Conservation (phyloP, 2,113 vertebrate species). For the Malurus alboscapulatus region DNA sequence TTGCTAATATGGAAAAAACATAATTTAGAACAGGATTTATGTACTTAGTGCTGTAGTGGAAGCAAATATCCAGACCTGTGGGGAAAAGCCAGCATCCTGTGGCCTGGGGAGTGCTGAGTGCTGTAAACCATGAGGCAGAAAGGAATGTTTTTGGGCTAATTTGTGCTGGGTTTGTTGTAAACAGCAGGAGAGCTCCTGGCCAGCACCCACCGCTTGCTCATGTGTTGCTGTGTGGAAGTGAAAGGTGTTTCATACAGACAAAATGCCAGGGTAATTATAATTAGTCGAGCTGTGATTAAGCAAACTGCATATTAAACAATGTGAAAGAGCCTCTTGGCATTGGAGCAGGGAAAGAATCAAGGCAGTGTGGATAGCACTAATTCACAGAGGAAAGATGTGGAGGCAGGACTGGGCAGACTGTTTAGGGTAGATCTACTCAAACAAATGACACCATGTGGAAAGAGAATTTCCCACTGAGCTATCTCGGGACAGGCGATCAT, state of each 20-base stretch:
- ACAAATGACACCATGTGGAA: constrained; percentile 2
- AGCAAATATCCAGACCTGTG: background rate
- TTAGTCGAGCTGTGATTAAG: background rate
- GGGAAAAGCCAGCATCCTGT: background rate
- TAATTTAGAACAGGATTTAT: background rate
- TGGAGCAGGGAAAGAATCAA: background rate
- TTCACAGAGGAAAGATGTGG: background rate
- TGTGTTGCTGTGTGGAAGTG: background rate
- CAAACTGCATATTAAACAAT: background rate
- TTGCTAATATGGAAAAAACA: background rate
- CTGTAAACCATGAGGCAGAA: background rate
- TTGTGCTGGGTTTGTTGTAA: background rate
- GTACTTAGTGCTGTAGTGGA: background rate
- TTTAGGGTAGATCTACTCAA: background rate
- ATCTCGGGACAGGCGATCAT: background rate
- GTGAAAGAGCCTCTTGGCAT: background rate
- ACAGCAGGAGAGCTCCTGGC: background rate
- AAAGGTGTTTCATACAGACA: background rate
- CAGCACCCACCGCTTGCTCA: rapidly evolving
- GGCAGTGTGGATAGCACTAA: background rate
- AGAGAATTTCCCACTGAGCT: background rate
- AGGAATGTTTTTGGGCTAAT: background rate
- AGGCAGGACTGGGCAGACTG: background rate
- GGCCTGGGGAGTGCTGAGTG: background rate
- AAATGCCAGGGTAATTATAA: background rate